Evolutionary conservation across 2,113 vertebrate species (phyloP).

Genomic region (Orientallactaga bullata): DNA sequence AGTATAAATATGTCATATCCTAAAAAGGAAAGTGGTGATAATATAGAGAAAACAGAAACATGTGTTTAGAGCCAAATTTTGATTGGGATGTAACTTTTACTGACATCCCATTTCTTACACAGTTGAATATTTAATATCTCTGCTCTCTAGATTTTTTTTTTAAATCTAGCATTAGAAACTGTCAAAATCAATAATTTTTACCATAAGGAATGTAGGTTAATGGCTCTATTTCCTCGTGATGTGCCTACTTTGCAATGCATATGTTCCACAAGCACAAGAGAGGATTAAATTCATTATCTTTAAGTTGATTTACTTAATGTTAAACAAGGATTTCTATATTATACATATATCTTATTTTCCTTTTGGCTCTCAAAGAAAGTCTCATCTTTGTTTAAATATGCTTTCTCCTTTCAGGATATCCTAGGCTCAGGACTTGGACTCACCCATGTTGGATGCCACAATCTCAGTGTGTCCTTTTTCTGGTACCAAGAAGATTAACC

Average conservation of each 20-base stretch:
- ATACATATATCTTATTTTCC: conserved; percentile 4
- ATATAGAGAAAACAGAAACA: not conserved
- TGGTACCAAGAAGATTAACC: conserved; percentile 46
- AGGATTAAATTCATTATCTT: conserved; percentile 35
- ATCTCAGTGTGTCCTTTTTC: conserved; percentile 38
- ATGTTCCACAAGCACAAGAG: conserved; percentile 57
- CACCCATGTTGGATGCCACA: not conserved
- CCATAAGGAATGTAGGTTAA: not conserved
- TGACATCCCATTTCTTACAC: conserved; percentile 35
- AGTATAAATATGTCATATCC: conserved; percentile 32
- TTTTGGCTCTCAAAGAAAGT: conserved; percentile 70
- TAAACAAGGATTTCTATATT: conserved; percentile 46
- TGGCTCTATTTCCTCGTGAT: conserved; percentile 12
- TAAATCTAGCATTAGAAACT: conserved; percentile 66
- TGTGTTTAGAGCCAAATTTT: conserved; percentile 39
- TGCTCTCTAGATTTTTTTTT: conserved; percentile 52
- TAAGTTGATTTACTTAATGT: conserved; percentile 52
- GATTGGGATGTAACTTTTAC: conserved; percentile 44
- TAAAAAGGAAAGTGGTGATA: conserved; percentile 50
- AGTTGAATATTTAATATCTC: conserved; percentile 65
- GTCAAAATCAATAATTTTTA: conserved; percentile 72
- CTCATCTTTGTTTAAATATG: conserved; percentile 49
- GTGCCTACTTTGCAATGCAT: conserved; percentile 37
- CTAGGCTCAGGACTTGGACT: conserved; percentile 43
- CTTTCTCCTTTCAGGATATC: conserved; percentile 43